These are phyloP conservation scores for Zosterops lateralis DNA, from an alignment of 2,113 vertebrate genomes.

Conservation along the genomic window DNA sequence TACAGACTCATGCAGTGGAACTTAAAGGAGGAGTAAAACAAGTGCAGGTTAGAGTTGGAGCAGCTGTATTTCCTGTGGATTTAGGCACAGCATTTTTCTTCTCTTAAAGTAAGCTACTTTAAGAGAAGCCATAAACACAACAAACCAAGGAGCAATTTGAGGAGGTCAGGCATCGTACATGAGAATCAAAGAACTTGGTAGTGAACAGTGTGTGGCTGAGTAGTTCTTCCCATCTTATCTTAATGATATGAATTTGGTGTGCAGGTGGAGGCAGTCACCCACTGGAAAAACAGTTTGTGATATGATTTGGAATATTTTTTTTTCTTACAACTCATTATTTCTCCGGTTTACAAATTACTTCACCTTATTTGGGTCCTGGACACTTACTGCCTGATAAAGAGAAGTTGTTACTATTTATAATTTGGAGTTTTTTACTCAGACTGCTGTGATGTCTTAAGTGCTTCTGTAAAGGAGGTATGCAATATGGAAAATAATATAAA, in stretches of 20 bases:
- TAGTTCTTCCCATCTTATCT: neutral
- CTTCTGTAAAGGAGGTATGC: neutral
- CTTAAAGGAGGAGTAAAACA: neutral
- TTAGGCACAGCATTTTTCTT: neutral
- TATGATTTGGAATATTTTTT: neutral
- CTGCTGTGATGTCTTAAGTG: neutral
- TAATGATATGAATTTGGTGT: neutral
- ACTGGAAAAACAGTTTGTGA: neutral
- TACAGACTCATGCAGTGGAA: neutral
- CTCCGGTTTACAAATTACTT: neutral
- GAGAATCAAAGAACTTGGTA: neutral
- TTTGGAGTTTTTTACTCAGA: neutral
- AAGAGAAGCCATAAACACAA: neutral
- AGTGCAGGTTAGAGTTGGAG: neutral
- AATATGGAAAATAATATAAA: neutral
- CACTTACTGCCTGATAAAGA: neutral
- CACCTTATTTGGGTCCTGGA: constrained; percentile 16
- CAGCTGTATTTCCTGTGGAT: neutral
- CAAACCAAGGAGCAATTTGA: neutral
- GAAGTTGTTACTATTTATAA: constrained; percentile 8
- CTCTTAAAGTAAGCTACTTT: neutral
- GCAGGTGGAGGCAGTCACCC: neutral
- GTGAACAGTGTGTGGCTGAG: neutral
- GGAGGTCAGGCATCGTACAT: neutral
- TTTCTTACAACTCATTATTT: neutral